phyloP scores from a whole-genome alignment of 2,888 invertebrate species.

The Blastobasis lacticolella region DNA sequence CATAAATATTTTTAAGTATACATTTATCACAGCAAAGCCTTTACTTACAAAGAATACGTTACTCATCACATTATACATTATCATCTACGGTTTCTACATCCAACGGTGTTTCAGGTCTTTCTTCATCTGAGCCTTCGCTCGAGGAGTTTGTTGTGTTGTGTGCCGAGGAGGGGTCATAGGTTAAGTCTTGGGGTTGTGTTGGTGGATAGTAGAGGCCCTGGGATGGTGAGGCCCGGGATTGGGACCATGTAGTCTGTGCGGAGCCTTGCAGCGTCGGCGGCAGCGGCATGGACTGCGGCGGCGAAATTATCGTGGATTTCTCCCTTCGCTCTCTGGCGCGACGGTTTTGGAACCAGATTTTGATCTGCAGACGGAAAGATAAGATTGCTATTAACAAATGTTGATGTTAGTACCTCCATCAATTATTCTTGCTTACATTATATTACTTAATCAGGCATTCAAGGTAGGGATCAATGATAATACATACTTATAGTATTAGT shows the following conservation, averaged over 20 bases:
- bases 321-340: slow-evolving; percentile 84
- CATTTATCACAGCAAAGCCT: slow-evolving; percentile 7
- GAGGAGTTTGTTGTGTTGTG: background rate
- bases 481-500: no score
- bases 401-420: no score
- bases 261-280: slow-evolving; percentile 32
- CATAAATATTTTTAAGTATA: no score
- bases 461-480: no score
- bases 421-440: no score
- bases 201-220: background rate
- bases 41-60: no score
- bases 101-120: slow-evolving; percentile 39
- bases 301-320: slow-evolving; percentile 48
- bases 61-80: background rate
- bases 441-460: no score
- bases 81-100: slow-evolving; percentile 49
- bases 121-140: slow-evolving; percentile 17
- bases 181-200: background rate
- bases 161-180: background rate
- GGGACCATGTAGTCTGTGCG: no score
- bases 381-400: no score
- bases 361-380: slow-evolving; percentile 40
- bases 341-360: slow-evolving; percentile 90
- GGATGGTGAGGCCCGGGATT: no score
- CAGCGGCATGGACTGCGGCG: slow-evolving; percentile 47